Evolutionary conservation across 2,888 invertebrate genomes (phyloP).

Genomic region (Apodemia zela): DNA sequence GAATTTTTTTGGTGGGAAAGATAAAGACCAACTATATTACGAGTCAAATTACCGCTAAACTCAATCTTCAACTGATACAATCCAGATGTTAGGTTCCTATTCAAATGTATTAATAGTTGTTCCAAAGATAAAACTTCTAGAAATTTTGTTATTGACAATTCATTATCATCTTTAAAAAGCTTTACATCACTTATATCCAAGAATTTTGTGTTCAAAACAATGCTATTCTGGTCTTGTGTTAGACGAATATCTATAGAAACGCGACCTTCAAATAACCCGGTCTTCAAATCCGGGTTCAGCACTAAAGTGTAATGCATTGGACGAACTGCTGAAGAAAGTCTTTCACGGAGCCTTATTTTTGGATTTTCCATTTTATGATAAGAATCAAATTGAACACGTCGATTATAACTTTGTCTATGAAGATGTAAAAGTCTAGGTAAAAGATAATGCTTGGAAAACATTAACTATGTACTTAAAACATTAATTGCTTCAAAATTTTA

Average conservation of each 20-base stretch:
- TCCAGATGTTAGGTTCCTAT: slow-evolving; percentile 45
- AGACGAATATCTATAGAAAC: slow-evolving; percentile 61
- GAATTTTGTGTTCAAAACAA: slow-evolving; percentile 81
- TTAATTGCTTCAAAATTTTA: no score
- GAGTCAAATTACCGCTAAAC: slow-evolving; percentile 83
- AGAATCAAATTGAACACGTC: neutral
- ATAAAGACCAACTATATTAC: slow-evolving; percentile 87
- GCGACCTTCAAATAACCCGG: slow-evolving; percentile 53
- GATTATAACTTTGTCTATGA: neutral
- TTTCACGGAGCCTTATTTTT: slow-evolving; percentile 47
- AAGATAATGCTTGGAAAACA: neutral
- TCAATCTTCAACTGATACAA: slow-evolving; percentile 78
- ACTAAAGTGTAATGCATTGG: slow-evolving; percentile 61
- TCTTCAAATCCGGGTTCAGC: slow-evolving; percentile 50
- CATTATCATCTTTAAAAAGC: slow-evolving; percentile 44
- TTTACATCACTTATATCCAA: slow-evolving; percentile 71
- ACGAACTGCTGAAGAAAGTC: slow-evolving; percentile 49
- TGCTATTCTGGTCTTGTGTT: slow-evolving; percentile 51
- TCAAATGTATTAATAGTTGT: slow-evolving; percentile 56
- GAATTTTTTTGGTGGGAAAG: slow-evolving; percentile 81
- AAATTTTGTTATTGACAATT: slow-evolving; percentile 49
- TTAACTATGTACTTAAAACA: neutral
- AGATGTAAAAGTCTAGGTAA: neutral
- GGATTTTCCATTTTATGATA: slow-evolving; percentile 34
- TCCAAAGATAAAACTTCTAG: slow-evolving; percentile 52